phyloP scores from a whole-genome alignment of 2,113 vertebrate species.

The Excalfactoria chinensis region DNA sequence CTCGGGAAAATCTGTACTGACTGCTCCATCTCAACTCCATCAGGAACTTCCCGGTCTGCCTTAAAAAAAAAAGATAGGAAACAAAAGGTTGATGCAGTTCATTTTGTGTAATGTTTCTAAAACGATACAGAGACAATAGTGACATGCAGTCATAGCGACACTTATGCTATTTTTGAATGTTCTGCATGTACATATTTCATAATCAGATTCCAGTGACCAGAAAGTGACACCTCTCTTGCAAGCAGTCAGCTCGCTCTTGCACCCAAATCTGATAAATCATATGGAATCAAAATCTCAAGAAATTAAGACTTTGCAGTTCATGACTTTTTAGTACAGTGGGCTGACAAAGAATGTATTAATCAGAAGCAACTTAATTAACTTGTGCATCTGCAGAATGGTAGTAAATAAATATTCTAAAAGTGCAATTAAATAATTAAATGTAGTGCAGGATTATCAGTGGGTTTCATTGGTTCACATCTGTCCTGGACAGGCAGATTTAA shows the following conservation, averaged over 20 bases:
- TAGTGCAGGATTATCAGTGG: background rate
- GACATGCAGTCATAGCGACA: constrained; percentile 19
- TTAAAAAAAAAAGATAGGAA: background rate
- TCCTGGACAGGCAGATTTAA: background rate
- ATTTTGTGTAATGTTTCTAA: constrained; percentile 6
- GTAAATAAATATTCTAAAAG: background rate
- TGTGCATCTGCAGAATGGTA: constrained; percentile 8
- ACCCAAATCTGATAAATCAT: background rate
- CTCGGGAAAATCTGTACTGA: constrained; percentile 48
- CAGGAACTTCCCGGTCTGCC: constrained; percentile 34
- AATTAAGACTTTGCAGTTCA: background rate
- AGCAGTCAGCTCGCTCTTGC: background rate
- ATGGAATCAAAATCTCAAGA: background rate
- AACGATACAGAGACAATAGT: background rate
- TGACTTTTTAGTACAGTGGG: background rate
- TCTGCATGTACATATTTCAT: background rate
- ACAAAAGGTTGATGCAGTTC: constrained; percentile 39
- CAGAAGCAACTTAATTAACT: constrained; percentile 37
- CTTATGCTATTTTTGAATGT: constrained; percentile 31
- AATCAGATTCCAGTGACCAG: constrained; percentile 60
- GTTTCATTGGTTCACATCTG: background rate
- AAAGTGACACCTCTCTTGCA: constrained; percentile 40
- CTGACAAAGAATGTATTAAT: constrained; percentile 48
- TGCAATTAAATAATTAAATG: background rate
- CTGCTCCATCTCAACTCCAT: background rate